A percentile compares a stretch with the other conserved stretches of the same genome.
These are phyloP conservation scores for Pterobdella sp. DNA, from an alignment of 2,888 invertebrate species.

Conservation along the genomic window DNA sequence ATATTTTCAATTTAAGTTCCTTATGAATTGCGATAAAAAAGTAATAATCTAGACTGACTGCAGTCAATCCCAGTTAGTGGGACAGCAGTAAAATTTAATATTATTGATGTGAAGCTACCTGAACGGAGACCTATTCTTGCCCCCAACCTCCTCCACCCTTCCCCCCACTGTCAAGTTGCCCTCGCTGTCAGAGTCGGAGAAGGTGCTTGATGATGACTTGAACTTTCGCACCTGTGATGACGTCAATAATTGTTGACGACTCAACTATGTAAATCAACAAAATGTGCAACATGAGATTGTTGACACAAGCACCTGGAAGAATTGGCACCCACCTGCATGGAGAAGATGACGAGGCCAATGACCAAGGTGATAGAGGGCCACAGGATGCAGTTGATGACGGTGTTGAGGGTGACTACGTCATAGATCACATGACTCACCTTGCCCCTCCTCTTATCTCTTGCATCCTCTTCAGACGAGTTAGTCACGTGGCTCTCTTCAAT, in stretches of 20 bases:
- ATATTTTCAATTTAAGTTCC: no score
- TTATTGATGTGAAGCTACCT: no score
- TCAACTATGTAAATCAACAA: neutral
- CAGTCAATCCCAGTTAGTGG: no score
- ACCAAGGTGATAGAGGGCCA: slow-evolving; percentile 38
- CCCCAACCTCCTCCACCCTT: neutral
- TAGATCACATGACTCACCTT: slow-evolving; percentile 35
- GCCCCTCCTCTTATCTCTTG: neutral
- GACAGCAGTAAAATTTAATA: no score
- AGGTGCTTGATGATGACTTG: neutral
- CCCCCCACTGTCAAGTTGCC: neutral
- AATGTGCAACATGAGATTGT: neutral
- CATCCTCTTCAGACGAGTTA: neutral
- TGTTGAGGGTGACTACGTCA: slow-evolving; percentile 33
- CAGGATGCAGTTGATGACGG: slow-evolving; percentile 37
- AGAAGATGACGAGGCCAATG: slow-evolving; percentile 35
- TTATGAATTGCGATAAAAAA: no score
- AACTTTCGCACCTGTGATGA: neutral
- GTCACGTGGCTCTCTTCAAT: neutral
- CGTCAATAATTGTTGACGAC: neutral
- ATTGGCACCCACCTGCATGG: slow-evolving; percentile 25
- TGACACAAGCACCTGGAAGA: neutral
- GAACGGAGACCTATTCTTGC: slow-evolving; percentile 18
- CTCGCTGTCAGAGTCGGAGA: slow-evolving; percentile 8
- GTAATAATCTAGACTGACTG: no score